These are phyloP conservation scores for Hippocampus kuda DNA, from an alignment of 2,797 vertebrate genomes.

Conservation along the genomic window DNA sequence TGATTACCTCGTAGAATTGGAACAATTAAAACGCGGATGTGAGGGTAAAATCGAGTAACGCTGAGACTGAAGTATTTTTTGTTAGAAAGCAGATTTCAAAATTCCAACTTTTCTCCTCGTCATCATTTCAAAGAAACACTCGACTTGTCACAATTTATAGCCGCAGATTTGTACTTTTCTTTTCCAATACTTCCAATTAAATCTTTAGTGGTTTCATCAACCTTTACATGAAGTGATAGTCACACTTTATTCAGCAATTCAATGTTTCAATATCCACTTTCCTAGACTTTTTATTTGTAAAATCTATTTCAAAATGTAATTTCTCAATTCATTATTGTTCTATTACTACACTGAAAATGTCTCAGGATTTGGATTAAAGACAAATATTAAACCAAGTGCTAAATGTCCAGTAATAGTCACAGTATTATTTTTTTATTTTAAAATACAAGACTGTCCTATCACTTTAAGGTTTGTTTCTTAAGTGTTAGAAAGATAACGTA, in stretches of 20 bases:
- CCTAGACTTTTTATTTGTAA: too few relatives aligned
- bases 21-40: neutral
- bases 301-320: too few relatives aligned
- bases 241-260: neutral
- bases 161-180: neutral
- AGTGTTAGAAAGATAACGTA: neutral
- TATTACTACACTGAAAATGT: neutral
- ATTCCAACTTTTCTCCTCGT: neutral
- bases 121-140: neutral
- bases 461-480: neutral
- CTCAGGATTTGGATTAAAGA: neutral
- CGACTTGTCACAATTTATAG: too few relatives aligned
- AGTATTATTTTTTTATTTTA: too few relatives aligned
- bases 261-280: too few relatives aligned
- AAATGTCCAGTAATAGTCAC: neutral
- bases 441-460: too few relatives aligned
- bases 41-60: neutral
- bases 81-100: neutral
- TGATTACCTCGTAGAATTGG: neutral
- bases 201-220: too few relatives aligned
- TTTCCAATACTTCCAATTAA: neutral
- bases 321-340: neutral
- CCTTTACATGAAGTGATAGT: neutral
- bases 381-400: neutral
- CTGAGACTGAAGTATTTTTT: neutral